phyloP scores from a whole-genome alignment of 1,140 invertebrate species.

The Drosophila repletoides region DNA sequence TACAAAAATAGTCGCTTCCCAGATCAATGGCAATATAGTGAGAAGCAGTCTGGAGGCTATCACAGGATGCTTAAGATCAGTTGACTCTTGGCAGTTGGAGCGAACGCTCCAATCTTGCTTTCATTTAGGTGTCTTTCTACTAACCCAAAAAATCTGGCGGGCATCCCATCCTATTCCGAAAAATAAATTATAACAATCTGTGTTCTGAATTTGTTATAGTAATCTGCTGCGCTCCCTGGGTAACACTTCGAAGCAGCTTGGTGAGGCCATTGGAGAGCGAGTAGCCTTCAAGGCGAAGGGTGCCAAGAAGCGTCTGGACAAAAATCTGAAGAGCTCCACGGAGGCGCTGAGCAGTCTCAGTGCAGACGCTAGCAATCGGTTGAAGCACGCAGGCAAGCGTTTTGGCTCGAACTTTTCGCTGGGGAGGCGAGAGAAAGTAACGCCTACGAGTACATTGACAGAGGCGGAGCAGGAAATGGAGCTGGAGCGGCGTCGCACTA shows the following conservation, averaged over 20 bases:
- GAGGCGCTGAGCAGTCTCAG: conserved; percentile 66
- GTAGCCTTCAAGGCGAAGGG: conserved; percentile 68
- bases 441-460: background rate
- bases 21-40: conserved; percentile 47
- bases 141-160: background rate
- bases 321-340: conserved; percentile 72
- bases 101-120: background rate
- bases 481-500: conserved; percentile 65
- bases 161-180: background rate
- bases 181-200: background rate
- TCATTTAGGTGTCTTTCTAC: conserved; percentile 1
- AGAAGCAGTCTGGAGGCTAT: background rate
- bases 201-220: conserved; percentile 34
- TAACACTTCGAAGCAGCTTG: conserved; percentile 72
- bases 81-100: conserved; percentile 1
- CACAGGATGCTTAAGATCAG: conserved; percentile 2
- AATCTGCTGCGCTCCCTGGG: conserved; percentile 74
- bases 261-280: conserved; percentile 77
- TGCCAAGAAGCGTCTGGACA: conserved; percentile 73
- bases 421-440: conserved; percentile 35
- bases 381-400: conserved; percentile 65
- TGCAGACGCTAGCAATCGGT: conserved; percentile 54
- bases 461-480: conserved; percentile 7
- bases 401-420: conserved; percentile 69
- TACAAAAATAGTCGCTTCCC: conserved; percentile 52